A percentile compares a stretch with the other conserved stretches of the same genome.
These are phyloP conservation scores for Trogon melanurus DNA, from an alignment of 2,113 vertebrate genomes.

Conservation along the genomic window DNA sequence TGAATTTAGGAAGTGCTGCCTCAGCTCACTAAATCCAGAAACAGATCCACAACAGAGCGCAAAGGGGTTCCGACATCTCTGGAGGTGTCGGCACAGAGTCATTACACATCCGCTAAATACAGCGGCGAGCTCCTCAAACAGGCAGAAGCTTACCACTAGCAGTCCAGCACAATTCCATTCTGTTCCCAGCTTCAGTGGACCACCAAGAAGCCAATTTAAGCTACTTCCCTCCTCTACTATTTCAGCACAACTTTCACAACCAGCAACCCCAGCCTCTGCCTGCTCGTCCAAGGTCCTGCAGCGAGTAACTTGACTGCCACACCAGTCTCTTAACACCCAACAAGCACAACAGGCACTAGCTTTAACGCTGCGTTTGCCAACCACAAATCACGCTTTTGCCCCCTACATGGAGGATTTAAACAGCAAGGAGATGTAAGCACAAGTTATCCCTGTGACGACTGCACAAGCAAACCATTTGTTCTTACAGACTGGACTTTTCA, in stretches of 20 bases:
- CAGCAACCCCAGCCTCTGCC: not conserved
- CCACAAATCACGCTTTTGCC: not conserved
- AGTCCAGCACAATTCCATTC: slow-evolving; percentile 22
- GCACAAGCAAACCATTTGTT: slow-evolving; percentile 7
- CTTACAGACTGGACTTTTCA: slow-evolving; percentile 46
- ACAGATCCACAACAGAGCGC: accelerated
- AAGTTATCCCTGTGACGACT: not conserved
- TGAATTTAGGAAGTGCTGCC: not conserved
- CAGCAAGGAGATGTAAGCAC: not conserved
- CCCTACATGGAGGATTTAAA: not conserved
- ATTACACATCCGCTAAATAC: not conserved
- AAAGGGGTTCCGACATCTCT: not conserved
- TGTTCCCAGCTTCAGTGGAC: not conserved
- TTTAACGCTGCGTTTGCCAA: not conserved
- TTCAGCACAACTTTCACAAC: not conserved
- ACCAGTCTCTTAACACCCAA: not conserved
- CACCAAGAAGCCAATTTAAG: slow-evolving; percentile 19
- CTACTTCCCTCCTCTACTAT: slow-evolving; percentile 16
- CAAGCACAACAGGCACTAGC: not conserved
- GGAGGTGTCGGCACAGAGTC: not conserved
- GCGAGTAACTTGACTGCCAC: not conserved
- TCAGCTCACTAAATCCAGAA: not conserved
- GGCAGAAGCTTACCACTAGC: not conserved
- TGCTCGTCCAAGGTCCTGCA: not conserved
- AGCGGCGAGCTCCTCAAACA: not conserved